These are phyloP conservation scores for Leucoma salicis DNA, from an alignment of 2,888 invertebrate species.

Conservation along the genomic window DNA sequence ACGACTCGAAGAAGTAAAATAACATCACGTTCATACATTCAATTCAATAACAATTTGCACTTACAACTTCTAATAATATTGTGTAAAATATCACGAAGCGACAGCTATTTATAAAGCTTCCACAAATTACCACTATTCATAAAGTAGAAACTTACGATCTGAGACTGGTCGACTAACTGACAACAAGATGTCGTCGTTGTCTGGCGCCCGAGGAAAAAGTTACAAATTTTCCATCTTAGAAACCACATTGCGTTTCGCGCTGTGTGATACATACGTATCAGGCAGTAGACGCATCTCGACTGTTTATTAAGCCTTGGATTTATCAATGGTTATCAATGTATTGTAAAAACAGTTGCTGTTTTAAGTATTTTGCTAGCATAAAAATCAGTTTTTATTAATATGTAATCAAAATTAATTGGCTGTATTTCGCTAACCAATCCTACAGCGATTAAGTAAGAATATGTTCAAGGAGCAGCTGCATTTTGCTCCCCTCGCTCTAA, in stretches of 20 bases:
- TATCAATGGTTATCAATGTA: constrained; percentile 45
- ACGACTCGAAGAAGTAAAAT: constrained; percentile 45
- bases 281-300: constrained; percentile 44
- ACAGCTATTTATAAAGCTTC: too few relatives aligned
- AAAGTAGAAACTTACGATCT: constrained; percentile 58
- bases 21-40: constrained; percentile 41
- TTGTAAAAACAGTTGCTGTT: constrained; percentile 20
- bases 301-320: constrained; percentile 49
- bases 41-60: constrained; percentile 34
- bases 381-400: too few relatives aligned
- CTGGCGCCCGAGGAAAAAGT: constrained; percentile 68
- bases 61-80: constrained; percentile 17
- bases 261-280: constrained; percentile 55
- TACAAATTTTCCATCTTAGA: constrained; percentile 45
- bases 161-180: constrained; percentile 16
- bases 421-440: constrained; percentile 45
- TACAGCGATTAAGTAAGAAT: constrained; percentile 49
- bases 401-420: neutral
- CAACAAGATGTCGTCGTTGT: constrained; percentile 35
- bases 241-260: constrained; percentile 67
- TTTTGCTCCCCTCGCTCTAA: constrained; percentile 67
- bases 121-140: constrained; percentile 55
- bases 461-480: constrained; percentile 75
- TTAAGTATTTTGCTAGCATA: too few relatives aligned
- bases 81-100: constrained; percentile 16